Evolutionary conservation across 2,797 vertebrate species (phyloP), one percentile per base, ranked within the genome.

Genomic region (Aplochiton taeniatus): DNA sequence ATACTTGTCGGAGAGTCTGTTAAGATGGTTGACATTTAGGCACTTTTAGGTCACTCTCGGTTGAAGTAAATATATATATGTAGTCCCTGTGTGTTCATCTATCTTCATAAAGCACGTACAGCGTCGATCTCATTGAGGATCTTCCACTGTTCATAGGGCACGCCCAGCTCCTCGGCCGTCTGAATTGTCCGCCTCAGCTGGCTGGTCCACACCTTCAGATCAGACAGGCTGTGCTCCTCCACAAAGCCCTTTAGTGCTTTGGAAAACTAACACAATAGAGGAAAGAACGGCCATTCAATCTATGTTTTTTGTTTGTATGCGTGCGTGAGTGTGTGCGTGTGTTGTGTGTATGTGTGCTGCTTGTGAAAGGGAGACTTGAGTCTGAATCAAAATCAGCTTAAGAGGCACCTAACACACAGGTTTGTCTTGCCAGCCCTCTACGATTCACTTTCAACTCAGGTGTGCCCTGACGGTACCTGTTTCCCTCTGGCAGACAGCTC

Each of bases 91-190:
- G 17, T n/a, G 1, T n/a, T 4, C 8, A 0, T 12, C 0, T 18
- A 19, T 4, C 16, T 17, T 9, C 7, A 43, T 4, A 3, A 31
- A 52, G 11, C 49, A 93, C 96, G 83, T 85, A 99, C 97, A 56
- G 96, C 96, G 67, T 99, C 97, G 0, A 98, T 97, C 83, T 99
- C 97, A 0, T 99, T 98, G 8, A 99, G 93, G 71, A 97, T 97
- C 88, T 99, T 98, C 97, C 96, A 98, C 90, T 99, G 97, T 81
- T 98, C 96, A 0, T 99, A 99, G 0, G 95, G 93, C 31, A 96
- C 93, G 0, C 93, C 91, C 58, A 99, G 88, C 49, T 91, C 93
- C 77, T 99, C 97, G 0, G 96, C 97, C 0, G 96, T 99, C 91
- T 98, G 96, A 75, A 99, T 98, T 1, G 96, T 97, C 61, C 96